phyloP scores from a whole-genome alignment of 2,888 invertebrate genomes.

The Xanthia togata region DNA sequence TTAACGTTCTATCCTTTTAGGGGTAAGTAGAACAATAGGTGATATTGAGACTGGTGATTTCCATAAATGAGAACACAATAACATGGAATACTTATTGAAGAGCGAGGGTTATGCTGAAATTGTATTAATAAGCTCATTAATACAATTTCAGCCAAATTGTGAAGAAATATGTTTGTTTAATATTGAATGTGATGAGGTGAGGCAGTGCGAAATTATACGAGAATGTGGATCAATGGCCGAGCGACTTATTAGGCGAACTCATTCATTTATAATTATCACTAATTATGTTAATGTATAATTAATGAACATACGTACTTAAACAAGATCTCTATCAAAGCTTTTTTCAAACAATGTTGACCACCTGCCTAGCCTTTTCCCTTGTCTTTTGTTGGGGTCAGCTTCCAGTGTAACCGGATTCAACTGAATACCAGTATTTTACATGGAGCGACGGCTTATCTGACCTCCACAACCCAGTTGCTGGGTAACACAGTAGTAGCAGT shows the following conservation, averaged over 20 bases:
- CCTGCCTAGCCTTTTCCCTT: too few relatives aligned
- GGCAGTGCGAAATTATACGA: not conserved
- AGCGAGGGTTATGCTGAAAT: not conserved
- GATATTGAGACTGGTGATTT: constrained; percentile 13
- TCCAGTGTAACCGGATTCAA: too few relatives aligned
- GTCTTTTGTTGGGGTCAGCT: too few relatives aligned
- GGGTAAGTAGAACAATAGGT: constrained; percentile 14
- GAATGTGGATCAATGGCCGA: not conserved
- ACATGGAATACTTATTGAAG: not conserved
- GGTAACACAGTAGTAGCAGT: too few relatives aligned
- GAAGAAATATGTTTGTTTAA: not conserved
- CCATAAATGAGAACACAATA: not conserved
- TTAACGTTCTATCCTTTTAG: not conserved
- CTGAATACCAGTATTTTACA: too few relatives aligned
- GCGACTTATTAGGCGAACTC: not conserved
- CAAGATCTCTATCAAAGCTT: too few relatives aligned
- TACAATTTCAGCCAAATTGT: too few relatives aligned
- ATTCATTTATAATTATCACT: constrained; percentile 1
- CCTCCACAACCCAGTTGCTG: too few relatives aligned
- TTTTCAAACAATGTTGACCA: not conserved
- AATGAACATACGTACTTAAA: too few relatives aligned
- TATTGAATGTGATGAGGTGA: not conserved
- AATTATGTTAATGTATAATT: not conserved
- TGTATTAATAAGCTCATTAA: too few relatives aligned
- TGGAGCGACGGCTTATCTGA: too few relatives aligned